Evolutionary conservation across 2,888 invertebrate species (phyloP), one percentile per base, ranked within the genome.

Genomic region (Lottia gigantea): DNA sequence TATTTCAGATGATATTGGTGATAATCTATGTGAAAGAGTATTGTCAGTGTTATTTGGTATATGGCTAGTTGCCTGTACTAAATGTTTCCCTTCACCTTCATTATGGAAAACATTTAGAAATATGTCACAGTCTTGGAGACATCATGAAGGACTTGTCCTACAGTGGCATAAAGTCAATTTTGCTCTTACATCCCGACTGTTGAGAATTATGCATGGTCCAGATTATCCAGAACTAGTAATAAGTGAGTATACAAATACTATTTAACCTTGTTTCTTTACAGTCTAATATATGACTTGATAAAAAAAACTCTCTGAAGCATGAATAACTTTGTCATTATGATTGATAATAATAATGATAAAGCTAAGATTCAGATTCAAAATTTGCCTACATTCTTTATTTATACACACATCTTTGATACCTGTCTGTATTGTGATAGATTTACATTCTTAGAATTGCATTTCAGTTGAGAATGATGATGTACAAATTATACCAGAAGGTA

Each of bases 81-180:
- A 92, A 76, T 96, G 95, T 86, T 98, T 98, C 90, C 98, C 98
- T 0, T 94, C 96, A 4, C 98, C 98, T 8, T 95, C 96, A 0
- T 90, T 97, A 78, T 98, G 97, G 97, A 95, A 96, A 88, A 97
- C 97, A 0, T 90, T 98, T 75, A 92, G 95, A 81, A 96, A 96
- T 89, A 95, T 96, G 83, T 96, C 96, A 88, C 92, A 94, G 83
- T 93, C 94, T 84, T 98, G 98, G 97, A 92, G 98, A 15, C 98
- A 98, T 90, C 93, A 97, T 74, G 92, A 95, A 73, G 95, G 96
- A 47, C 91, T 98, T 11, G 93, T 97, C 40, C 95, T 95, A 87
- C 97, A 98, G 86, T 97, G 97, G 97, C 95, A 96, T 89, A 92
- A 96, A 75, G 95, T 96, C 46, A 97, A 96, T 88, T 91, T 96